Conservation (phyloP, 1,140 invertebrate genomes). For the Pseudomyrmex dendroicus region DNA sequence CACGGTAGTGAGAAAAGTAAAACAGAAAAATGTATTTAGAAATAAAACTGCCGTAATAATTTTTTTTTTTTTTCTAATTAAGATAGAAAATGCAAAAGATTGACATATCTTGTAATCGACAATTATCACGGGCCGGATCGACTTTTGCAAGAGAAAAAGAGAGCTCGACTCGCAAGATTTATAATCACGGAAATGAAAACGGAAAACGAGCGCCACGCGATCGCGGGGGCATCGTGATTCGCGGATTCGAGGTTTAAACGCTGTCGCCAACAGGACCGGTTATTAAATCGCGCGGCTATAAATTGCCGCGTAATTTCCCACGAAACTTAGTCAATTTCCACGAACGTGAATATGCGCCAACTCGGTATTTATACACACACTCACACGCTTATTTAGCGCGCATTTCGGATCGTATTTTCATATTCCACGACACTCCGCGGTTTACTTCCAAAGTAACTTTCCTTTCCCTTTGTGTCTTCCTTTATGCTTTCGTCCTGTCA, state of each 20-base stretch:
- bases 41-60: not conserved
- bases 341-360: constrained; percentile 50
- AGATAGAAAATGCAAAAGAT: not conserved
- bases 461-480: too few relatives aligned
- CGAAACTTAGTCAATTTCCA: constrained; percentile 73
- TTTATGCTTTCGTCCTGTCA: too few relatives aligned
- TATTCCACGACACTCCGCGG: constrained; percentile 6
- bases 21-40: too few relatives aligned
- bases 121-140: constrained; percentile 2
- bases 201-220: constrained; percentile 63
- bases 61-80: not conserved
- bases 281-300: constrained; percentile 70
- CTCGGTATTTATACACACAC: constrained; percentile 58
- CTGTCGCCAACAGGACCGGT: constrained; percentile 51
- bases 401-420: constrained; percentile 14
- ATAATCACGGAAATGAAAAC: constrained; percentile 69
- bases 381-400: constrained; percentile 17
- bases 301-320: constrained; percentile 66
- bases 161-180: constrained; percentile 49
- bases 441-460: not conserved
- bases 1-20: too few relatives aligned
- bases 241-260: constrained; percentile 42
- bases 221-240: constrained; percentile 31
- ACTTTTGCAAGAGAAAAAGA: not conserved
- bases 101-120: constrained; percentile 12